Evolutionary conservation across 2,888 invertebrate genomes (phyloP).

Genomic region (Serrognathus titanus): DNA sequence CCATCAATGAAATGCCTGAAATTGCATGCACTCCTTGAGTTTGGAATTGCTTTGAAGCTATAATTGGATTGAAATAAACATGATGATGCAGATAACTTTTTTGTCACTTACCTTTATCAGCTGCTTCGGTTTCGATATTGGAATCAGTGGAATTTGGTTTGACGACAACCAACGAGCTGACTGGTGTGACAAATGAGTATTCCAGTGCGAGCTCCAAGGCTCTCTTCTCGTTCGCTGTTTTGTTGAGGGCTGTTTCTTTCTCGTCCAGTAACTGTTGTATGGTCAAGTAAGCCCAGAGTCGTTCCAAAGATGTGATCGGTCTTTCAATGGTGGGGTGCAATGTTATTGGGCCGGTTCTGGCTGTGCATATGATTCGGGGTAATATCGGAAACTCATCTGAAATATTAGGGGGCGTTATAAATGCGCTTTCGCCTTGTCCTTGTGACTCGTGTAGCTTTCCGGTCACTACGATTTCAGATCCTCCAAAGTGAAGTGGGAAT

Average conservation of each 20-base stretch:
- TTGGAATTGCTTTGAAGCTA: not conserved
- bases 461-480: constrained; percentile 63
- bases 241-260: constrained; percentile 39
- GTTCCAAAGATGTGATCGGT: constrained; percentile 39
- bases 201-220: constrained; percentile 57
- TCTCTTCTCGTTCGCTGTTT: constrained; percentile 47
- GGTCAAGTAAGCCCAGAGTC: constrained; percentile 64
- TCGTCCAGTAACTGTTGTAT: constrained; percentile 62
- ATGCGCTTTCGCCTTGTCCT: not conserved
- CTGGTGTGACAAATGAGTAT: constrained; percentile 66
- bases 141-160: constrained; percentile 55
- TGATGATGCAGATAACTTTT: too few species aligned
- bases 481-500: constrained; percentile 60
- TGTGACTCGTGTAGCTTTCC: constrained; percentile 46
- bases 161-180: constrained; percentile 65
- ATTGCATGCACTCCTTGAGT: not conserved
- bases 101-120: constrained; percentile 13
- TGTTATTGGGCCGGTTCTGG: constrained; percentile 30
- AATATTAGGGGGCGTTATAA: not conserved
- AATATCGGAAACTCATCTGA: not conserved
- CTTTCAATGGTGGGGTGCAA: constrained; percentile 34
- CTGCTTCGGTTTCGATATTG: constrained; percentile 37
- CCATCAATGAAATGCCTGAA: not conserved
- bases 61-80: too few species aligned
- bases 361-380: constrained; percentile 26